Evolutionary conservation across 2,113 vertebrate species (phyloP).

Genomic region (Hiodon alosoides): DNA sequence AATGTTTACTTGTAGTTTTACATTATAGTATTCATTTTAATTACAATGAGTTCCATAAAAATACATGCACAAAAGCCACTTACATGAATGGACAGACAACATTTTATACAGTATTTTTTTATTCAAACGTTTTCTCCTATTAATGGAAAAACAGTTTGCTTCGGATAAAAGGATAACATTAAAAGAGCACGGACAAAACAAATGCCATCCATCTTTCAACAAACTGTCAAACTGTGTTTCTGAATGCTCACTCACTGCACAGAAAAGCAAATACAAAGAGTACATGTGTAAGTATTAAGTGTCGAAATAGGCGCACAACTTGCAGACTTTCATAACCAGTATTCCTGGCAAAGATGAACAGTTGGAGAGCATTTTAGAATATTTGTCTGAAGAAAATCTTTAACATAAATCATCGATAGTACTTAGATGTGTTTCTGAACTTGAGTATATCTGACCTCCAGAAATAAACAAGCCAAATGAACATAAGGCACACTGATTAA

Average conservation of each 20-base stretch:
- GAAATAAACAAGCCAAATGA: background rate
- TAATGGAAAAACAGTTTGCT: background rate
- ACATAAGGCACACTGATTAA: background rate
- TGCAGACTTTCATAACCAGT: conserved; percentile 14
- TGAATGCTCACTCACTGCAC: background rate
- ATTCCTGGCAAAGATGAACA: background rate
- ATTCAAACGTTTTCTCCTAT: background rate
- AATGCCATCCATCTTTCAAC: background rate
- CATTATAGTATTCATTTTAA: conserved; percentile 16
- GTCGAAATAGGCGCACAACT: conserved; percentile 7
- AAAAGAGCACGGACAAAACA: background rate
- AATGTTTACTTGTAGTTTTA: conserved; percentile 6
- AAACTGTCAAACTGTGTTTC: conserved; percentile 13
- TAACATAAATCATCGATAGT: conserved; percentile 3
- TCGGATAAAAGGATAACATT: conserved; percentile 1
- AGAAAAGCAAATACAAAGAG: conserved; percentile 5
- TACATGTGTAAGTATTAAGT: background rate
- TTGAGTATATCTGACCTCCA: conserved; percentile 9
- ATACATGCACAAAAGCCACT: conserved; percentile 12
- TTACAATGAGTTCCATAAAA: background rate
- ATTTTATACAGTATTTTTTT: background rate
- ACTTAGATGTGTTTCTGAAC: background rate
- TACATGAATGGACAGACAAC: background rate
- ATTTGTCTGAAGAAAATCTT: background rate
- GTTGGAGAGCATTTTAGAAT: too few species aligned